Conservation (phyloP, 2,797 vertebrate genomes). For the Lithobates sylvaticus region DNA sequence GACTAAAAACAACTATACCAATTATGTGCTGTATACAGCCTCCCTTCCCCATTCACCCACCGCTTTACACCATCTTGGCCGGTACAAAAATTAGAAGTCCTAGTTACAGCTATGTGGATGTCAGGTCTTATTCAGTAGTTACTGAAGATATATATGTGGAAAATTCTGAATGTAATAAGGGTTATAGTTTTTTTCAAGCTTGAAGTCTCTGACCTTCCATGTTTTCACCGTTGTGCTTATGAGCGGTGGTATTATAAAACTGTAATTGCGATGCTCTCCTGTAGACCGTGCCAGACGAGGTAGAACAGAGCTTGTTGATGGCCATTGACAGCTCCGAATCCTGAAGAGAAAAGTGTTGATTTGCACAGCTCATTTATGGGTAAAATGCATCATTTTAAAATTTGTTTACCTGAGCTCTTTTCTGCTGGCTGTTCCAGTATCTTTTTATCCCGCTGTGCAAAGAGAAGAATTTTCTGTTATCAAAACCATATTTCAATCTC, state of each 20-base stretch:
- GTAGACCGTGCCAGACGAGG: slow-evolving; percentile 1
- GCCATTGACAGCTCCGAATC: background rate
- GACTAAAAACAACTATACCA: no score
- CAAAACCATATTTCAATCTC: background rate
- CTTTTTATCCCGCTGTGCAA: background rate
- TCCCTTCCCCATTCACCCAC: no score
- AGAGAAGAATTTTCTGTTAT: background rate
- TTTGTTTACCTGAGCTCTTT: background rate
- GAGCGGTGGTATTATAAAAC: background rate
- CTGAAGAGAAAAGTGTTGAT: background rate
- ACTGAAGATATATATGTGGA: background rate
- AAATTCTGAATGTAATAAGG: background rate
- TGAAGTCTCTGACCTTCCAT: background rate
- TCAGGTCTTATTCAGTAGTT: background rate
- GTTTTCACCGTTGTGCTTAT: background rate
- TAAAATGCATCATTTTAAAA: background rate
- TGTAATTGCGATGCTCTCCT: background rate
- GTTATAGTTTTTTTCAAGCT: background rate
- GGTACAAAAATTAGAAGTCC: no score
- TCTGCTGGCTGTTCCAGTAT: background rate
- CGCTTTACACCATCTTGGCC: no score
- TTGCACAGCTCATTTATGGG: slow-evolving; percentile 3
- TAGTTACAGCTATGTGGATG: no score
- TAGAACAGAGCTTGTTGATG: slow-evolving; percentile 2
- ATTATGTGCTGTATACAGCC: no score